Evolutionary conservation across 2,888 invertebrate species (phyloP).

Genomic region (Lasioglossum lativentre): DNA sequence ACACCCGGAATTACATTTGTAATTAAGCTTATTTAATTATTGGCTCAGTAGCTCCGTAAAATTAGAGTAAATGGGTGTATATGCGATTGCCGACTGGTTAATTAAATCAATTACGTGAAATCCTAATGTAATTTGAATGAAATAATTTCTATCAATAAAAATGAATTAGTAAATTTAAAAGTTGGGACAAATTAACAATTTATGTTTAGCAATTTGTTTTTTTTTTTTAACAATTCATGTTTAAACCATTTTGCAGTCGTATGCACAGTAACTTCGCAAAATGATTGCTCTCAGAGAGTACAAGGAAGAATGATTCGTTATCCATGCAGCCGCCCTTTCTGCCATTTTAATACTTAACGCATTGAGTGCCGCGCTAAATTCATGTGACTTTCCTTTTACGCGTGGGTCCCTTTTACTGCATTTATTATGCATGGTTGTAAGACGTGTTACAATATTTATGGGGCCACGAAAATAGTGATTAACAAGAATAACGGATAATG

Average conservation of each 20-base stretch:
- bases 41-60: background rate
- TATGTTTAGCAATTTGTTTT: background rate
- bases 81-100: background rate
- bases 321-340: background rate
- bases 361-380: slow-evolving; percentile 5
- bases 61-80: background rate
- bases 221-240: background rate
- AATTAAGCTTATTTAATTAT: background rate
- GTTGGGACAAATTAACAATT: too few species aligned
- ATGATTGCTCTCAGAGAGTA: background rate
- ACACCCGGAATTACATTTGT: background rate
- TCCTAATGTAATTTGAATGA: background rate
- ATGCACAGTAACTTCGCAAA: background rate
- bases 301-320: background rate
- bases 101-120: background rate
- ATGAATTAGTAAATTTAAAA: background rate
- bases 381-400: background rate
- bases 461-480: background rate
- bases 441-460: background rate
- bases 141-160: background rate
- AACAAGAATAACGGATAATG: background rate
- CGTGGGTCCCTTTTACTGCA: background rate
- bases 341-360: background rate
- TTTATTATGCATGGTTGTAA: background rate
- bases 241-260: background rate